phyloP scores from a whole-genome alignment of 2,888 invertebrate species.

The Chrysolina haemoptera region DNA sequence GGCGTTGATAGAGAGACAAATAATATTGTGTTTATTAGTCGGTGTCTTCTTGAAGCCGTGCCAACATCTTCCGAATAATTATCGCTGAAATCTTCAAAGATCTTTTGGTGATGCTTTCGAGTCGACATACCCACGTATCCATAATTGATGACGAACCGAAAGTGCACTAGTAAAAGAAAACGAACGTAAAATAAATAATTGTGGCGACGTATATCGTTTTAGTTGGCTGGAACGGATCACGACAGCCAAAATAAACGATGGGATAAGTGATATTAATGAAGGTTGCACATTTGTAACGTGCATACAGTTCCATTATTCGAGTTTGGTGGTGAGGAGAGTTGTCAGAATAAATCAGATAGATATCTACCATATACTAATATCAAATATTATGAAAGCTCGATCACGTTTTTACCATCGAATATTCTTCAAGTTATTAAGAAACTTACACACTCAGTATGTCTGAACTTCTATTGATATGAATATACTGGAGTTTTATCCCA shows the following conservation, averaged over 20 bases:
- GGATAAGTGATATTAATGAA: constrained; percentile 19
- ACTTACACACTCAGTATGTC: too few relatives aligned
- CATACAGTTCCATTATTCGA: background rate
- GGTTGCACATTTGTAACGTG: constrained; percentile 3
- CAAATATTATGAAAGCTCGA: too few relatives aligned
- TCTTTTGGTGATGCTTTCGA: background rate
- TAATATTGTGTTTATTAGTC: constrained; percentile 16
- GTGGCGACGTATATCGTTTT: constrained; percentile 18
- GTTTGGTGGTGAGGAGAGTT: too few relatives aligned
- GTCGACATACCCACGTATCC: constrained; percentile 3
- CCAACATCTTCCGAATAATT: constrained; percentile 8
- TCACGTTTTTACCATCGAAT: too few relatives aligned
- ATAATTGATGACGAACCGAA: constrained; percentile 17
- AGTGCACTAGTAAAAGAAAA: constrained; percentile 11
- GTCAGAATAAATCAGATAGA: too few relatives aligned
- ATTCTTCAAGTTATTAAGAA: too few relatives aligned
- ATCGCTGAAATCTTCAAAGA: constrained; percentile 18
- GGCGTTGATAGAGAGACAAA: constrained; percentile 15
- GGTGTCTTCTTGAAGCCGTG: constrained; percentile 12
- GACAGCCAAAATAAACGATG: constrained; percentile 17
- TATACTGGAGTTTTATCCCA: too few relatives aligned
- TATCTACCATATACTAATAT: too few relatives aligned
- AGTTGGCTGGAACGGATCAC: constrained; percentile 6
- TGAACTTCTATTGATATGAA: too few relatives aligned
- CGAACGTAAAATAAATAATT: constrained; percentile 12